phyloP scores from a whole-genome alignment of 1,140 invertebrate species.

The Rhopalosiphum padi region DNA sequence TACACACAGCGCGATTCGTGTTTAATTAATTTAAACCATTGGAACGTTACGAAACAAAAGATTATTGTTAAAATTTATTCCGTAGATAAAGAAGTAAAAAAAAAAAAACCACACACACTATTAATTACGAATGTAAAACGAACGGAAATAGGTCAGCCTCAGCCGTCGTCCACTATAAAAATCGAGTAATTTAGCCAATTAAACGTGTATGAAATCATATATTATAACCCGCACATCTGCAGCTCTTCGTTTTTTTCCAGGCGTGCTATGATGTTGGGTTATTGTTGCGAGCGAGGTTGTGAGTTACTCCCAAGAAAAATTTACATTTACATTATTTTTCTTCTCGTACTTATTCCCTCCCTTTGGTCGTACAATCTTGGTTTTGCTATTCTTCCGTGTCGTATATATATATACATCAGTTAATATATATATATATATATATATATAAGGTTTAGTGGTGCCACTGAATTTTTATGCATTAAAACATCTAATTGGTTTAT shows the following conservation, averaged over 20 bases:
- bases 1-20: neutral
- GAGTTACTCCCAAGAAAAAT: neutral
- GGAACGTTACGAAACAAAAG: neutral
- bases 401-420: neutral
- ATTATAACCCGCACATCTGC: neutral
- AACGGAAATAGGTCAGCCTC: neutral
- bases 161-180: neutral
- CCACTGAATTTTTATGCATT: conserved; percentile 4
- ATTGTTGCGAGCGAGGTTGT: neutral
- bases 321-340: conserved; percentile 12
- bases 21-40: neutral
- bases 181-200: neutral
- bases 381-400: neutral
- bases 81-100: neutral
- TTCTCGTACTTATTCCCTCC: neutral
- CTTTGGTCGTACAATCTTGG: neutral
- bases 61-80: neutral
- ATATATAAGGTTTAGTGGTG: neutral
- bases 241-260: neutral
- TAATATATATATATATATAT: neutral
- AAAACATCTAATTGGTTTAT: conserved; percentile 20
- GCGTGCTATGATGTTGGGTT: neutral
- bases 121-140: neutral
- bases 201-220: neutral
- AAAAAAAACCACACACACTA: neutral